Evolutionary conservation across 2,888 invertebrate species (phyloP), one percentile per base, ranked within the genome.

Genomic region (Spodoptera picta): DNA sequence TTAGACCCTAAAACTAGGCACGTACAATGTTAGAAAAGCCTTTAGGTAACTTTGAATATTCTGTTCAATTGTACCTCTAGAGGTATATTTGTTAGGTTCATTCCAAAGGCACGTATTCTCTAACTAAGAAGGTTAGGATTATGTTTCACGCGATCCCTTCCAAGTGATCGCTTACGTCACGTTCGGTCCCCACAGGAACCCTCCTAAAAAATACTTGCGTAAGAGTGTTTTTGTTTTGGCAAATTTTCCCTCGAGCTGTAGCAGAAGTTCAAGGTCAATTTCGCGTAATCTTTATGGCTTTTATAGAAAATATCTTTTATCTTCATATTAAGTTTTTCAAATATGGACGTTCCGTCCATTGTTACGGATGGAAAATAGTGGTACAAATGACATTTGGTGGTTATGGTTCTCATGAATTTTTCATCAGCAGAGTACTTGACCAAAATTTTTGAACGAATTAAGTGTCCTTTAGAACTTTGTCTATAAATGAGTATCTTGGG

Each of bases 71-170:
- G 44, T 19, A n/a, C n/a, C n/a, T n/a, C n/a, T n/a, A n/a, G n/a
- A n/a, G n/a, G n/a, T n/a, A 24, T 5, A 14, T 48, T 69, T 3
- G 27, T 2, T 36, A 36, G 36, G 36, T 7, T 42, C 12, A 31
- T 53, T 56, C 23, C 49, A 27, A 41, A 24, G 9, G 27, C 10
- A 14, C 3, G 48, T 14, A 51, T 58, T 69, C 53, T 7, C 43
- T 7, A 41, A 36, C 36, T 7, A 36, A 36, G 36, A 36, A 9
- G 36, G 6, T 36, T 36, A 19, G 53, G 57, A 68, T 77, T 53
- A 65, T 56, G 56, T 65, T 73, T 65, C 62, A 51, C 55, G 52
- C 45, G 43, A 59, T 52, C 56, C 62, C 49, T 52, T 52, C 58
- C 51, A 54, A 72, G 50, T 46, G 52, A 41, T 12, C 55, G 56